Conservation (phyloP, 2,113 vertebrate genomes). For the Datnioides undecimradiatus region DNA sequence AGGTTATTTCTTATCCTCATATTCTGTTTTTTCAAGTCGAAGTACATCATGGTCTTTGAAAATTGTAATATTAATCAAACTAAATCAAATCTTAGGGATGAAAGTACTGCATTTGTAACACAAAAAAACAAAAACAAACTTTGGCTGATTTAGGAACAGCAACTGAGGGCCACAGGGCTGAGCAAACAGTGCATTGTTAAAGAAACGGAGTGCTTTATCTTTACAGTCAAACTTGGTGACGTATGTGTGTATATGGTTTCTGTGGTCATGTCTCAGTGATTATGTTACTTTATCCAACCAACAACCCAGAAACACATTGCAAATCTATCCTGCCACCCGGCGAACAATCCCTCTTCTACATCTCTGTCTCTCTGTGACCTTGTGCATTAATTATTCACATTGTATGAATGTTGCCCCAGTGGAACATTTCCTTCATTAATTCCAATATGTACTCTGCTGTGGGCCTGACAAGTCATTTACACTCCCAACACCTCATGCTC, state of each 20-base stretch:
- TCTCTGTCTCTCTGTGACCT: slow-evolving; percentile 39
- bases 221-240: background rate
- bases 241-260: background rate
- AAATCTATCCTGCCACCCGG: slow-evolving; percentile 11
- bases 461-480: slow-evolving; percentile 53
- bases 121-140: too few relatives aligned
- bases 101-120: too few relatives aligned
- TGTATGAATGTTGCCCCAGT: slow-evolving; percentile 50
- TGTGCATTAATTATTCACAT: slow-evolving; percentile 66
- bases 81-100: too few relatives aligned
- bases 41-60: too few relatives aligned
- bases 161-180: background rate
- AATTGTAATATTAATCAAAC: too few relatives aligned
- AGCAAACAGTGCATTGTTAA: background rate
- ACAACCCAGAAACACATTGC: slow-evolving; percentile 4
- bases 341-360: slow-evolving; percentile 3
- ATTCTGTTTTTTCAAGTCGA: too few relatives aligned
- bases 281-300: background rate
- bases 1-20: too few relatives aligned
- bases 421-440: slow-evolving; percentile 68
- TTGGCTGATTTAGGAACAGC: too few relatives aligned
- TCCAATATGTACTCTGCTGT: slow-evolving; percentile 59
- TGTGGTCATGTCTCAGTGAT: background rate
- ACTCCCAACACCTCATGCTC: slow-evolving; percentile 11
- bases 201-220: background rate